Base-by-base conservation (phyloP, 2,888 invertebrate species). In the Platycnemis pennipes region DNA sequence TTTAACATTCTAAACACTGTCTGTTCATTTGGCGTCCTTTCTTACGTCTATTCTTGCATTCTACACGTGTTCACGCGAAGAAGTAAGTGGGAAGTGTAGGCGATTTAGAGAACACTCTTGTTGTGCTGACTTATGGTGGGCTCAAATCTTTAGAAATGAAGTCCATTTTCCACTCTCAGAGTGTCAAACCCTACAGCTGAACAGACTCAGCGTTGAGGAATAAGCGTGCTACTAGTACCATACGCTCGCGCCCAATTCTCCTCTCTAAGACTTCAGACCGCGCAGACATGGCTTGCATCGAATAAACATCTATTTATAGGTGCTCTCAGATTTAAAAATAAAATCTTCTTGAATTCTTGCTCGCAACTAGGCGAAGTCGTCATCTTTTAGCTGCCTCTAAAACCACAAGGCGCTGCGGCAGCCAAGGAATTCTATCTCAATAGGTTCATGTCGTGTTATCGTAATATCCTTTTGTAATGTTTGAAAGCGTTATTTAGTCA, bases 301-400 rank as follows among this genome's bases (percentile, higher is more conserved):
- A 91, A 91, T 91, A 91, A 91, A 91, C 91, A 91, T 44, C 91
- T 91, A 91, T 91, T 91, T 91, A 63, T 91, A 91, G 91, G 63
- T 45, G 42, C 91, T 44, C 91, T 91, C 91, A n/a, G 91, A 91
- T 91, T 91, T 91, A 91, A 91, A 91, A 91, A 91, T 91, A 91
- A 91, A 91, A 91, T 42, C 63, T 91, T 91, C 91, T 63, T 91
- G 91, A 91, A 91, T 69, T 69, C 91, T 69, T 91, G 91, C 91
- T 49, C 63, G 44, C 91, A 91, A 91, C 91, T 91, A 91, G 91
- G 56, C 91, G 69, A 91, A 91, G 91, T 19, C 89, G 37, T 53
- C 56, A 56, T 89, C 89, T 37, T 31, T 53, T 42, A 31, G 89
- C 53, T 42, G 56, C 37, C 44, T 77, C n/a, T 53, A 56, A 7